Evolutionary conservation across 2,888 invertebrate genomes (phyloP), one percentile per base, ranked within the genome.

Genomic region (Oscheius myriophilus): DNA sequence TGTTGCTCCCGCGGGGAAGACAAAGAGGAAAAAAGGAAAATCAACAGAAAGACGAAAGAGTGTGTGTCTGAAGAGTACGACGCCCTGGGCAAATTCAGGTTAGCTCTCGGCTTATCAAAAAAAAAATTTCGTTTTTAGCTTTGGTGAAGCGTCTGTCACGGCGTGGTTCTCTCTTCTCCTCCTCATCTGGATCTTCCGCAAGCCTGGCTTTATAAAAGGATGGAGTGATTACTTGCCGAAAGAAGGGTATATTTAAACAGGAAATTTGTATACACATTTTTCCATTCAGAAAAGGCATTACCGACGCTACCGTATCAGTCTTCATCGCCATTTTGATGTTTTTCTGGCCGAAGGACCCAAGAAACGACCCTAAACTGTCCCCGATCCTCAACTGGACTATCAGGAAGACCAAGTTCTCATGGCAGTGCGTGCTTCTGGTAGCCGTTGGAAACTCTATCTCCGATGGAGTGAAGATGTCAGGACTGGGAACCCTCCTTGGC

Each of bases 371-470:
- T 45, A 42, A n/a, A 25, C 39, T 61, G 23, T 46, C 25, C 16
- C 70, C 79, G 21, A 75, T 79, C 54, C 65, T 79, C 23, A 75
- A 72, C n/a, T 79, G 79, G 79, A 51, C 58, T 3, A 71, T 70
- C 39, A 75, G 76, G 73, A 75, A 79, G 39, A 66, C 54, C n/a
- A 73, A 72, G 52, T 74, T 66, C 51, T 70, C 73, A 3, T 79
- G 79, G 79, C 71, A 71, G 0, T 77, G 76, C 42, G 67, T 75
- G 9, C 67, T 79, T 23, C 64, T 79, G 11, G 75, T 79, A 16
- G 79, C 73, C 3, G 79, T 73, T 25, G 79, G 79, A 1, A 76
- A 76, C 49, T 76, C 79, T 0, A 72, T 79, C 45, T 75, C 76
- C 0, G 71, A 76, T 41, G 79, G 75, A 0, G 76, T 79, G 39